Evolutionary conservation across 2,888 invertebrate species (phyloP).

Genomic region (Mylabris sibirica): DNA sequence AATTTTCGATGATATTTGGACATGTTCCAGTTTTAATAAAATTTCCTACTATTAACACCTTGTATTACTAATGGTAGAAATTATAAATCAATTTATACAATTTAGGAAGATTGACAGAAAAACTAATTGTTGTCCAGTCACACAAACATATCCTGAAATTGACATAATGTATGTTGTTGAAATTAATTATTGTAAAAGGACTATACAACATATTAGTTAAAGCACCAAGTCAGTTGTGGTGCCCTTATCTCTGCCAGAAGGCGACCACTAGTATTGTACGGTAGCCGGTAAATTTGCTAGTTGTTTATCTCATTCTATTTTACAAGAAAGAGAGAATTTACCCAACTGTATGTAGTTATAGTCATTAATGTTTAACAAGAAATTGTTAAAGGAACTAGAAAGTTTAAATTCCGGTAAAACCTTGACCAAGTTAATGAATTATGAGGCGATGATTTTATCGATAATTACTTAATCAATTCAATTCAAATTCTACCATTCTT

Average conservation of each 20-base stretch:
- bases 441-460: neutral
- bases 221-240: slow-evolving; percentile 17
- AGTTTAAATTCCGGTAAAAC: slow-evolving; percentile 22
- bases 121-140: too few relatives aligned
- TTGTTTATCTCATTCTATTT: slow-evolving; percentile 37
- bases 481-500: neutral
- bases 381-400: slow-evolving; percentile 33
- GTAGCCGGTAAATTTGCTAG: slow-evolving; percentile 37
- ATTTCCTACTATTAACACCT: neutral
- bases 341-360: slow-evolving; percentile 27
- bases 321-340: slow-evolving; percentile 30
- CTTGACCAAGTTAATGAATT: neutral
- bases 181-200: slow-evolving; percentile 21
- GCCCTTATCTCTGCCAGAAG: slow-evolving; percentile 31
- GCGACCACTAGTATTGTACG: slow-evolving; percentile 26
- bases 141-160: neutral
- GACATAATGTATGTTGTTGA: neutral
- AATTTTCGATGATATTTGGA: slow-evolving; percentile 2
- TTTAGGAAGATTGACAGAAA: neutral
- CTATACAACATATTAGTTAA: slow-evolving; percentile 32
- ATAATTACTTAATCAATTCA: neutral
- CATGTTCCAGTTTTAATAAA: slow-evolving; percentile 8
- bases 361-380: slow-evolving; percentile 36
- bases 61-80: neutral
- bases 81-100: neutral